These are phyloP conservation scores for Macropodus opercularis DNA, from an alignment of 2,797 vertebrate genomes.

Conservation along the genomic window DNA sequence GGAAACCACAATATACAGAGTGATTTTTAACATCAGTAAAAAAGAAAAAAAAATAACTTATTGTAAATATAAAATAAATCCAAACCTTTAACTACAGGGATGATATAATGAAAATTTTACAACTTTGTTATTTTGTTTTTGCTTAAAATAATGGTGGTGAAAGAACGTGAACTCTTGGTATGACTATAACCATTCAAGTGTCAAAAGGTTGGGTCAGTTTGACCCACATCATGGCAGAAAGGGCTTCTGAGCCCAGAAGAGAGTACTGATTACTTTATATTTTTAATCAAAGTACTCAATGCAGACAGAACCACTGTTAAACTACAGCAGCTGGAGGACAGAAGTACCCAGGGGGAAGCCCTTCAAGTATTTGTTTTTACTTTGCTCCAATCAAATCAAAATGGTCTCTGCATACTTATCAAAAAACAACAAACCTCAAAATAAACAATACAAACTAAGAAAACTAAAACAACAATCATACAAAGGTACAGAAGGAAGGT, in stretches of 20 bases:
- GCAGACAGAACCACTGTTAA: slow-evolving; percentile 39
- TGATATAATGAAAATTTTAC: slow-evolving; percentile 62
- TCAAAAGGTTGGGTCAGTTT: slow-evolving; percentile 51
- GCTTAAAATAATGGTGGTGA: slow-evolving; percentile 54
- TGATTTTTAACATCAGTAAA: slow-evolving; percentile 63
- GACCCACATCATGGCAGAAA: slow-evolving; percentile 56
- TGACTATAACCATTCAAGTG: slow-evolving; percentile 68
- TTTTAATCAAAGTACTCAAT: slow-evolving; percentile 28
- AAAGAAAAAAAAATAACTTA: slow-evolving; percentile 74
- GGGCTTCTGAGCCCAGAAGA: slow-evolving; percentile 29
- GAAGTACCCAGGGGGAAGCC: slow-evolving; percentile 61
- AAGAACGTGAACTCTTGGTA: slow-evolving; percentile 50
- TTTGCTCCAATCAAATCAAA: slow-evolving; percentile 56
- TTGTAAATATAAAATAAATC: slow-evolving; percentile 73
- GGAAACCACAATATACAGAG: slow-evolving; percentile 64
- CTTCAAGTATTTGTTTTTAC: slow-evolving; percentile 65
- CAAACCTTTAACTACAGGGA: slow-evolving; percentile 66
- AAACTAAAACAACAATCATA: slow-evolving; percentile 64
- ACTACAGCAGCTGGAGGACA: slow-evolving; percentile 46
- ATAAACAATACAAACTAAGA: slow-evolving; percentile 60
- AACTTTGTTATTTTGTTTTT: slow-evolving; percentile 62
- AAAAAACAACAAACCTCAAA: slow-evolving; percentile 60
- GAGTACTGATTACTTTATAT: slow-evolving; percentile 25
- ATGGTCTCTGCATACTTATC: slow-evolving; percentile 58
- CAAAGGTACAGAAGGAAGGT: slow-evolving; percentile 56